These are phyloP conservation scores for Drosophila obscura DNA, from an alignment of 1,140 invertebrate genomes.

Conservation along the genomic window DNA sequence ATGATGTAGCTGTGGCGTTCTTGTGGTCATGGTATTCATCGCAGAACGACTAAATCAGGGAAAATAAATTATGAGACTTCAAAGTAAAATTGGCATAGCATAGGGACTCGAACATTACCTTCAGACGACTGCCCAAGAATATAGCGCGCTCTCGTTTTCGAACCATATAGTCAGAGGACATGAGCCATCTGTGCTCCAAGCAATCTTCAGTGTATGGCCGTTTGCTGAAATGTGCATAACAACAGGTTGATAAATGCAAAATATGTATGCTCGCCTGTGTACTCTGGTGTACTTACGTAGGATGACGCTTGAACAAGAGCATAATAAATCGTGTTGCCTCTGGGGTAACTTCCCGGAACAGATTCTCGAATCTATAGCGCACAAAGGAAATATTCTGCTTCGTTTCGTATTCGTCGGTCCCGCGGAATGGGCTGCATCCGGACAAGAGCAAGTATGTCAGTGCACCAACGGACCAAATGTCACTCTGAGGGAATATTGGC, in stretches of 20 bases:
- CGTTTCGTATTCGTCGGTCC: conserved; percentile 92
- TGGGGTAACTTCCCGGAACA: conserved; percentile 97
- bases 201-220: conserved; percentile 96
- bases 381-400: conserved; percentile 96
- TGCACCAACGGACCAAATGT: conserved; percentile 98
- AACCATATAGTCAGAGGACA: conserved; percentile 95
- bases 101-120: conserved; percentile 84
- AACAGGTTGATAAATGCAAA: background rate
- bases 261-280: background rate
- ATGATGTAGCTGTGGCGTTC: conserved; percentile 85
- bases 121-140: conserved; percentile 92
- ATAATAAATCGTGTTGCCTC: conserved; percentile 97
- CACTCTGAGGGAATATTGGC: conserved; percentile 93
- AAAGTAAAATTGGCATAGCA: background rate
- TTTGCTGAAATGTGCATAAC: conserved; percentile 87
- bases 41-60: conserved; percentile 87
- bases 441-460: conserved; percentile 97
- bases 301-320: conserved; percentile 96
- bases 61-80: conserved; percentile 15
- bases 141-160: conserved; percentile 95
- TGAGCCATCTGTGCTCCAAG: conserved; percentile 97
- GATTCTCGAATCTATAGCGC: conserved; percentile 96
- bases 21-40: conserved; percentile 90
- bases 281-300: conserved; percentile 87
- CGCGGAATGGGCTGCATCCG: conserved; percentile 96